A percentile compares a stretch with the other conserved stretches of the same genome.
These are phyloP conservation scores for Diplodus puntazzo DNA, from an alignment of 2,797 vertebrate genomes.

Conservation along the genomic window DNA sequence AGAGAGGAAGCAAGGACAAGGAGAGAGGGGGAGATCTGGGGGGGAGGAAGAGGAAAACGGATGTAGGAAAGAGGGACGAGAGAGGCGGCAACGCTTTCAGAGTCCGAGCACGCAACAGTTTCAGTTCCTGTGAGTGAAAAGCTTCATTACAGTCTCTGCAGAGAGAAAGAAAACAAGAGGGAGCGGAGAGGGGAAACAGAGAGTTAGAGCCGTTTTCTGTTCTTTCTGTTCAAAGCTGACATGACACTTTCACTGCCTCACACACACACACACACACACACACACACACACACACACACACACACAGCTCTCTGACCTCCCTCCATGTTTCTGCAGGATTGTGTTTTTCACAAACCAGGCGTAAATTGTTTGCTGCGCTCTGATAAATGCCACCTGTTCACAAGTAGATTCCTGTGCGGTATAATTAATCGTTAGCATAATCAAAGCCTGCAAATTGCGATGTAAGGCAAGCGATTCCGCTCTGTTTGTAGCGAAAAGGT, in stretches of 20 bases:
- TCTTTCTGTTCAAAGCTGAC: constrained; percentile 31
- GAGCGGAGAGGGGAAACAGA: neutral
- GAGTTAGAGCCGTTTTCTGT: constrained; percentile 46
- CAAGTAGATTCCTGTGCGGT: neutral
- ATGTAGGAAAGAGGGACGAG: constrained; percentile 22
- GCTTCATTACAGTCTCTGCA: constrained; percentile 29
- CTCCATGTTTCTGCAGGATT: neutral
- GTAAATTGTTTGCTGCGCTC: neutral
- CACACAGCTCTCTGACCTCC: constrained; percentile 20
- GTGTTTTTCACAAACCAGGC: neutral
- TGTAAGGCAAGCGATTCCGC: no score
- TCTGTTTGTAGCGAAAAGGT: neutral
- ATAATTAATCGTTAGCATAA: neutral
- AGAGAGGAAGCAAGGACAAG: constrained; percentile 18
- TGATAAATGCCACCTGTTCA: constrained; percentile 2
- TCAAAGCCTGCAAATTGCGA: neutral
- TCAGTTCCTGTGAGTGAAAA: constrained; percentile 7
- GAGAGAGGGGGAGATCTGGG: neutral
- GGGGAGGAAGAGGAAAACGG: neutral
- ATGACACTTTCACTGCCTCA: neutral
- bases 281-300: neutral
- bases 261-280: no score
- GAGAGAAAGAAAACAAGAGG: constrained; percentile 16
- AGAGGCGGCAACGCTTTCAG: constrained; percentile 14
- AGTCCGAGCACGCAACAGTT: constrained; percentile 27